Conservation (phyloP, 2,888 invertebrate species). For the Coenonympha glycerion region DNA sequence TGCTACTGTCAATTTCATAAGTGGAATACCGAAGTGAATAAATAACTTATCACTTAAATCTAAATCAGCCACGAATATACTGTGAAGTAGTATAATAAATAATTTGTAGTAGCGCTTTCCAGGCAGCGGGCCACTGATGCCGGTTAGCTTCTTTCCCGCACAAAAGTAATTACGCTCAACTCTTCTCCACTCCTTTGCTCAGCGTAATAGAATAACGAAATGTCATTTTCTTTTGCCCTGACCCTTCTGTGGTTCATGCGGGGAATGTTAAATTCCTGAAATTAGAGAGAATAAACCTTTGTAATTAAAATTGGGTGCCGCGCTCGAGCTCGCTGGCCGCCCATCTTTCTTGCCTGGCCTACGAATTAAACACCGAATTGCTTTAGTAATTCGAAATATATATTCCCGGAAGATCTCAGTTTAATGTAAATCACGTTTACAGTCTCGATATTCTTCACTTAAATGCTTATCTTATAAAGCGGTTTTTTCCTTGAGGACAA, state of each 20-base stretch:
- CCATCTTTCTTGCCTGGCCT: slow-evolving; percentile 73
- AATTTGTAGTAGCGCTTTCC: slow-evolving; percentile 20
- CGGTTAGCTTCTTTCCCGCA: slow-evolving; percentile 33
- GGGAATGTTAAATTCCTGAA: slow-evolving; percentile 73
- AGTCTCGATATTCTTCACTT: slow-evolving; percentile 51
- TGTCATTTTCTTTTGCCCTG: slow-evolving; percentile 74
- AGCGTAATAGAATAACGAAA: slow-evolving; percentile 73
- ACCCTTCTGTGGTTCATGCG: slow-evolving; percentile 74
- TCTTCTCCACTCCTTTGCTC: slow-evolving; percentile 63
- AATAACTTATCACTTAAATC: neutral
- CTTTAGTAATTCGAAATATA: slow-evolving; percentile 73
- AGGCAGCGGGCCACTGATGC: slow-evolving; percentile 20
- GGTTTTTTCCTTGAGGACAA: slow-evolving; percentile 8
- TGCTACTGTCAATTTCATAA: too few relatives aligned
- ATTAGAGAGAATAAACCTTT: slow-evolving; percentile 74
- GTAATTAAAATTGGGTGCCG: slow-evolving; percentile 70
- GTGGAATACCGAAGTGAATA: too few relatives aligned
- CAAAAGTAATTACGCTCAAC: slow-evolving; percentile 66
- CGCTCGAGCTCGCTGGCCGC: slow-evolving; percentile 48
- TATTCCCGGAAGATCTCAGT: slow-evolving; percentile 65
- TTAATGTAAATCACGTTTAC: slow-evolving; percentile 73
- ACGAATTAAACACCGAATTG: slow-evolving; percentile 74
- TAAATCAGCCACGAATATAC: slow-evolving; percentile 14
- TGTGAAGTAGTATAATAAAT: too few relatives aligned
- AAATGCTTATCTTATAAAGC: slow-evolving; percentile 20